Evolutionary conservation across 2,888 invertebrate species (phyloP).

Genomic region (Tubiluchus corallicola): DNA sequence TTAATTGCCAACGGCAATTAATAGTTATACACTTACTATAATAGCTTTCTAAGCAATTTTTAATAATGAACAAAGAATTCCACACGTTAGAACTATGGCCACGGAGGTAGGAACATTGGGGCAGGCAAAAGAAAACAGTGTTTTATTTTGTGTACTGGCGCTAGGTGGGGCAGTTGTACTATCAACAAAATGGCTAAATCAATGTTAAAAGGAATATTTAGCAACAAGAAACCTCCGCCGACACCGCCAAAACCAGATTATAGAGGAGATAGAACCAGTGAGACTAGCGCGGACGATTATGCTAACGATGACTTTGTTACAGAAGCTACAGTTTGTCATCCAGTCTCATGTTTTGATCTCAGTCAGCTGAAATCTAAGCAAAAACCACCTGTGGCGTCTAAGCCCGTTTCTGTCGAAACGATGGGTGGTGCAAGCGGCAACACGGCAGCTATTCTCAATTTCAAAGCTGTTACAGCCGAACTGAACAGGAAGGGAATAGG

Average conservation of each 20-base stretch:
- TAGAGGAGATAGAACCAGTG: neutral
- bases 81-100: no score
- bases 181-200: neutral
- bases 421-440: no score
- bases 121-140: no score
- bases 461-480: neutral
- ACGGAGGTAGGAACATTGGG: no score
- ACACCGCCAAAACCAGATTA: constrained; percentile 1
- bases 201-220: neutral
- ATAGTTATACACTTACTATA: no score
- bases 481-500: neutral
- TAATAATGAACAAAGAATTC: no score
- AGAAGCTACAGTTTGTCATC: no score
- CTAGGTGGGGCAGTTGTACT: neutral
- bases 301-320: no score
- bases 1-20: no score
- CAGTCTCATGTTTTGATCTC: neutral
- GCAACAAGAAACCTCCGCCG: neutral
- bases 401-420: neutral
- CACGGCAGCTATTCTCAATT: neutral
- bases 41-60: no score
- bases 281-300: neutral
- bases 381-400: neutral
- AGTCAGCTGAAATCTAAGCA: neutral
- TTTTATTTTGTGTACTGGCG: neutral